Conservation (phyloP, 2,797 vertebrate genomes). For the Tokudaia tokunoshimensis region DNA sequence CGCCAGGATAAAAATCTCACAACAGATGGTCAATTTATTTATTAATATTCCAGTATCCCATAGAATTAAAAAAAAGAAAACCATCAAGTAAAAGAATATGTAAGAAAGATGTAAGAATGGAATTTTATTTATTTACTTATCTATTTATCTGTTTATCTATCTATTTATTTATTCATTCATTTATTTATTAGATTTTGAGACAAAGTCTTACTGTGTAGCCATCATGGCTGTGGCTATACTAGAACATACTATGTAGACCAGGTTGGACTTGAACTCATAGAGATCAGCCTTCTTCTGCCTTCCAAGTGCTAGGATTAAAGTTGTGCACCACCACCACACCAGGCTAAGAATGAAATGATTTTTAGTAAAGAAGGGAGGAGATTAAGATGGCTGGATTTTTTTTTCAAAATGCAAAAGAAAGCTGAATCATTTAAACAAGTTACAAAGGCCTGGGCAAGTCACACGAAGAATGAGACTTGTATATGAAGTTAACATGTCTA, state of each 20-base stretch:
- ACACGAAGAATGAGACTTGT: not conserved
- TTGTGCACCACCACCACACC: not conserved
- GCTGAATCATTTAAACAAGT: not conserved
- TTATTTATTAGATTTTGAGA: no score
- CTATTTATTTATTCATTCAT: no score
- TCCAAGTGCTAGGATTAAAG: not conserved
- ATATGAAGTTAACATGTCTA: not conserved
- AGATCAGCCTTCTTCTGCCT: not conserved
- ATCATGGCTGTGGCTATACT: not conserved
- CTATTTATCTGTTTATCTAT: not conserved
- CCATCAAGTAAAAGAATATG: not conserved
- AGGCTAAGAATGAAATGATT: not conserved
- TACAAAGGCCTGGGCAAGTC: not conserved
- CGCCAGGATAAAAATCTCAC: not conserved
- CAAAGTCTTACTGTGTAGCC: not conserved
- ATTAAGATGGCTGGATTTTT: not conserved
- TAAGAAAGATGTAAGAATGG: not conserved
- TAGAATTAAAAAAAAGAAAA: not conserved
- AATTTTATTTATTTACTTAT: not conserved
- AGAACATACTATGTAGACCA: not conserved
- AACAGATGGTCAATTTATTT: not conserved
- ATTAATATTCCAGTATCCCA: not conserved
- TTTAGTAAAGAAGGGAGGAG: not conserved
- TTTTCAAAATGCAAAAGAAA: not conserved
- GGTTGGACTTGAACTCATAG: not conserved